Percentiles rank a stretch among this genome's conserved stretches.
Evolutionary conservation across 2,797 vertebrate genomes (phyloP).

Genomic region (Muscicapa comitata): DNA sequence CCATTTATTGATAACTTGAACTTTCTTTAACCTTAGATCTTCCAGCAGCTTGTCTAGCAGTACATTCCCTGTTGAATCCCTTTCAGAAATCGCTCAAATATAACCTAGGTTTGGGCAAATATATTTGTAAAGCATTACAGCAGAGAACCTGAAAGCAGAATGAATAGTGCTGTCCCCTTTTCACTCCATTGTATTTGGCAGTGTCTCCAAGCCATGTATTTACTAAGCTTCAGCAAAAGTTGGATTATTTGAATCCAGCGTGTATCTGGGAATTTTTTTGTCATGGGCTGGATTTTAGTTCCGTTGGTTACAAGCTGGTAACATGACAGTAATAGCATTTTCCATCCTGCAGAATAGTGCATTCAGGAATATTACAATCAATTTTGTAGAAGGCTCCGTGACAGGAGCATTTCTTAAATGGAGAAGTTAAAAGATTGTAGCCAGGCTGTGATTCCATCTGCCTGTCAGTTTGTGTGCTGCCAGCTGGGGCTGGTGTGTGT

Average conservation of each 20-base stretch:
- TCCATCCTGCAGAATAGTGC: background rate
- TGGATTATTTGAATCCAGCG: background rate
- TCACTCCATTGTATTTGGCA: background rate
- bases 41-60: background rate
- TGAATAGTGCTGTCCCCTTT: background rate
- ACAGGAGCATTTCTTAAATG: background rate
- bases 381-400: background rate
- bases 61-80: background rate
- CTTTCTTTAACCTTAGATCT: background rate
- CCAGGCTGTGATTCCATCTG: background rate
- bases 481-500: background rate
- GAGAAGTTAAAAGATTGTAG: background rate
- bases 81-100: background rate
- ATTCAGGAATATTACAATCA: background rate
- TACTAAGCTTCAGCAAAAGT: background rate
- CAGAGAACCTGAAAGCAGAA: background rate
- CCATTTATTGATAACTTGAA: slow-evolving; percentile 24
- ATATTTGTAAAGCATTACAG: background rate
- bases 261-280: background rate
- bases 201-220: background rate
- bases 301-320: background rate
- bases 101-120: background rate
- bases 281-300: background rate
- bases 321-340: background rate
- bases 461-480: background rate